Conservation (phyloP, 2,113 vertebrate species). For the Cephalopterus ornatus region DNA sequence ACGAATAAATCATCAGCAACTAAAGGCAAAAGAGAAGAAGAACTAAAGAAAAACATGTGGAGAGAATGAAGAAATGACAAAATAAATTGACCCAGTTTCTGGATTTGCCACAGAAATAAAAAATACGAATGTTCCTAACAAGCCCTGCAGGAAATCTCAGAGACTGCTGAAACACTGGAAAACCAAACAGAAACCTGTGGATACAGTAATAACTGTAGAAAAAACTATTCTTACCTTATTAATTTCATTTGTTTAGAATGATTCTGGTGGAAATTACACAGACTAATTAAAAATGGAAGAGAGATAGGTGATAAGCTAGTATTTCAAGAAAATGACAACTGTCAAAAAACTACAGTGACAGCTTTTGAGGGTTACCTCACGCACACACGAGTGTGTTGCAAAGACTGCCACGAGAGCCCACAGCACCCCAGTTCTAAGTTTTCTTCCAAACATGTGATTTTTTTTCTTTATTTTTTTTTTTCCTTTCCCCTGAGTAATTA, state of each 20-base stretch:
- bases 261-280: background rate
- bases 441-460: background rate
- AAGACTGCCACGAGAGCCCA: background rate
- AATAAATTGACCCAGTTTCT: constrained; percentile 3
- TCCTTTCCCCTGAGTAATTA: background rate
- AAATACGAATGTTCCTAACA: background rate
- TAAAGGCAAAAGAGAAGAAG: background rate
- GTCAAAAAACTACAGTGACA: background rate
- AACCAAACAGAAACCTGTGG: background rate
- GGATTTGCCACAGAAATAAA: background rate
- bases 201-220: background rate
- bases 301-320: background rate
- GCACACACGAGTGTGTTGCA: fast-evolving
- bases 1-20: background rate
- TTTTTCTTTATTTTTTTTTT: background rate
- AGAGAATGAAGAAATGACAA: background rate
- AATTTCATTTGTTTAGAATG: background rate
- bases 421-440: background rate
- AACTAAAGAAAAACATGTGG: background rate
- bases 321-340: background rate
- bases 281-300: background rate
- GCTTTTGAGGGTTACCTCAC: background rate
- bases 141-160: background rate
- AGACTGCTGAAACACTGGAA: background rate
- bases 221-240: background rate